Evolutionary conservation across 1,140 invertebrate species (phyloP), one percentile per base, ranked within the genome.

Genomic region (Sesamia nonagrioides): DNA sequence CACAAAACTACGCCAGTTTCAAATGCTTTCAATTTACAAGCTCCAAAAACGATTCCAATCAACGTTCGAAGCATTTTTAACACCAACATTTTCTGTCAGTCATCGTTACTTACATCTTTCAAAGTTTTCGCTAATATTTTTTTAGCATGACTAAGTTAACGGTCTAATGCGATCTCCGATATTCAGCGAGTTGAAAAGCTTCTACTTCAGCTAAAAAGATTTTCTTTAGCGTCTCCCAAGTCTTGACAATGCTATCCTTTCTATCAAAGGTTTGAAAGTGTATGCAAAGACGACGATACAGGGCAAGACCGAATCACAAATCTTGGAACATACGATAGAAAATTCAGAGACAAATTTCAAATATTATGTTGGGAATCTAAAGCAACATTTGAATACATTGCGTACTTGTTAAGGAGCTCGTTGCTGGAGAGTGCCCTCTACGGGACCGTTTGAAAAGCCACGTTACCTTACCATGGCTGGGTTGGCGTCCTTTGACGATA

Each of bases 401-500:
- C 52, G 68, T 54, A 17, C 35, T 17, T 37, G 61, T 13, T 45
- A 54, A 45, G 61, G 60, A 63, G 56, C 60, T 75, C 80, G 72
- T 71, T 17, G 37, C 15, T 9, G 17, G 63, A 66, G 78, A 82
- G 82, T 71, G 75, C 78, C 75, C 80, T 79, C 78, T 74, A 71
- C 66, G 40, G 63, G 63, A 68, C 21, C 54, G 79, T 80, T 35
- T 75, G 45, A 75, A 78, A 78, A 54, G 78, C 82, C 80, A 77
- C 68, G 82, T 86, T 80, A 80, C 79, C 35, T 61, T 18, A 42
- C 37, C 48, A 80, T 76, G 74, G 73, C 60, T 81, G 63, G 68
- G 69, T 82, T 80, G 68, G 73, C 77, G 71, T 85, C 80, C 82
- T 83, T 84, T 79, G 77, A 82, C 18, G 68, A 63, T 63, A 81